Evolutionary conservation across 30 jellyfish, hydroid and myxozoan genomes (phyloP), one percentile per base, ranked within the genome.

Genomic region (Pseudorhiza aurosa): DNA sequence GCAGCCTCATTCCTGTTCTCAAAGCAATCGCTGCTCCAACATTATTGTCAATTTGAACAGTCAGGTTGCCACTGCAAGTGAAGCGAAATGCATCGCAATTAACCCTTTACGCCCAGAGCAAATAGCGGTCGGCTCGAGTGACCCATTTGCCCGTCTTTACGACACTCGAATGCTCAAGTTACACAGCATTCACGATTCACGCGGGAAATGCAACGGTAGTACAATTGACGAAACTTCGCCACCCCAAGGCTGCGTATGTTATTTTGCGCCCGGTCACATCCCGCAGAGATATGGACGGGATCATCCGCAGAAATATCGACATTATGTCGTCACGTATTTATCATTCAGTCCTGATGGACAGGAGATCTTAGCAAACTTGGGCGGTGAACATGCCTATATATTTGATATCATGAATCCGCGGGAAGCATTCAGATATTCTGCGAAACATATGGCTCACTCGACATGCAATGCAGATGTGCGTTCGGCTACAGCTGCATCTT

Each of bases 81-180:
- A 94, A 74, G 96, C 90, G 45, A 94, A 94, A 70, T 94, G 99
- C 85, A 87, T 94, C 27, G 93, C 96, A 32, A 35, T 94, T 12
- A 96, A 94, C 65, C 97, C 97, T 11, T 18, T 77, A 17, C 58
- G 94, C 28, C 97, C 99, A 43, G 97, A 94, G 80, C 92, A 50
- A 6, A 79, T 94, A 30, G 99, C 99, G 7, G 97, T 94, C n/a
- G 99, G 99, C 17, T 87, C 89, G 26, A 87, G 90, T 73, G 99
- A 94, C 67, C 97, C 97, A 17, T 94, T 70, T 55, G 59, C 94
- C 35, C 97, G 99, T 1, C 53, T 94, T 30, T 94, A 57, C 88
- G 99, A 94, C 86, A 82, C 88, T 51, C 95, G 99, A 6, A 94
- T 87, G 97, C 89, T 94, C 28, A 58, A 79, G 47, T 32, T 75